Evolutionary conservation across 64 coral and sea anemone species (phyloP), one percentile per base, ranked within the genome.

Genomic region (Dendronephthya gigantea): DNA sequence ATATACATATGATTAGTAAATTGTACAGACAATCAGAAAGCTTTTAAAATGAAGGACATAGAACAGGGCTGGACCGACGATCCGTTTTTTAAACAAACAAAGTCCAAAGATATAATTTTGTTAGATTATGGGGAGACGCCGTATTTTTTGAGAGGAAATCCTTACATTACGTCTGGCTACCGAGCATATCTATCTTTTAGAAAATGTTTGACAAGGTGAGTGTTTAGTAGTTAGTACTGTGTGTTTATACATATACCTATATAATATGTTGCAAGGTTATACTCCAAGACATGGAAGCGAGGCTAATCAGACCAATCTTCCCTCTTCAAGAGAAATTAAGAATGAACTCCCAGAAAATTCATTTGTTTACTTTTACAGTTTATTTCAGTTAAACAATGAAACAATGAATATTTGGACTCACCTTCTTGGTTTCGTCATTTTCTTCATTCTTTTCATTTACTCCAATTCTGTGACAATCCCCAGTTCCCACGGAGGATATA

Each of bases 111-210:
- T 36, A 79, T 98, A 2, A 84, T 90, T 33, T 74, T 98, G 28
- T 83, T 85, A 38, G 92, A 98, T 16, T 98, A 98, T 32, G 83
- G 93, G 8, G 95, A 98, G n/a, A 84, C 91, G 9, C 95, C 95
- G 4, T 98, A 98, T 39, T 98, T 98, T n/a, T 86, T 98, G 30
- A 48, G 95, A 89, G 95, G 95, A 48, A 98, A 98, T 66, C 89
- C 89, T 8, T 98, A 91, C 41, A 87, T 98, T 48, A 98, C 95
- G 7, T 82, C 87, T 59, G 95, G 95, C 8, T 98, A 98, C 41
- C 83, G 95, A 39, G 92, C 92, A 14, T 93, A 93, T 82, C 89
- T 98, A 35, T 89, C 90, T 8, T 82, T 62, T 35, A 86, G 40
- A 47, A 85, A 90, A 89, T 98, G 95, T 52, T 38, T 98, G 31